phyloP scores from a whole-genome alignment of 2,797 vertebrate species.

The Takifugu ocellatus region DNA sequence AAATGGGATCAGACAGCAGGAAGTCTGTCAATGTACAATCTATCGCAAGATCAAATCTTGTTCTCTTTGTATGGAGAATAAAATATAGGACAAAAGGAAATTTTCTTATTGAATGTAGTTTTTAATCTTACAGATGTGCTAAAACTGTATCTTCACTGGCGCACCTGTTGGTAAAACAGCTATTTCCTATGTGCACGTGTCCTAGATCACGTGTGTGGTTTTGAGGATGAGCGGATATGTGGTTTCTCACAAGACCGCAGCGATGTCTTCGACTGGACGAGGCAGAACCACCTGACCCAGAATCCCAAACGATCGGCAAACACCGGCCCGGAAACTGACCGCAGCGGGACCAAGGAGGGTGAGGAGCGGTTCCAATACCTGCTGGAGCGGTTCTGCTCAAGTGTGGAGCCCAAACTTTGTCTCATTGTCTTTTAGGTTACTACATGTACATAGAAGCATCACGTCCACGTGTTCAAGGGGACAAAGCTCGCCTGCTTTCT shows the following conservation, averaged over 20 bases:
- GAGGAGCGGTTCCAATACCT: conserved; percentile 20
- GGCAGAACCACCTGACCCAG: conserved; percentile 90
- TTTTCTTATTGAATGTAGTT: too few relatives aligned
- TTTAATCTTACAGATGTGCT: too few relatives aligned
- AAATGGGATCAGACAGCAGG: too few relatives aligned
- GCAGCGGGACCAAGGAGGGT: conserved; percentile 91
- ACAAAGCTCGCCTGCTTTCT: conserved; percentile 90
- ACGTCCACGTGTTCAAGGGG: conserved; percentile 83
- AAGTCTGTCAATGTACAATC: too few relatives aligned
- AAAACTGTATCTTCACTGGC: too few relatives aligned
- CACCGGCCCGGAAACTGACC: conserved; percentile 89
- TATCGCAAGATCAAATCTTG: too few relatives aligned
- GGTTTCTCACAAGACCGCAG: conserved; percentile 91
- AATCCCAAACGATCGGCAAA: conserved; percentile 92
- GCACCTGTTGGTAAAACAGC: neutral
- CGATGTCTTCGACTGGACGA: conserved; percentile 93
- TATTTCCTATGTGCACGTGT: neutral
- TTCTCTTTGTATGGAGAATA: too few relatives aligned
- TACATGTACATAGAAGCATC: conserved; percentile 99
- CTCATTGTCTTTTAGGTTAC: conserved; percentile 78
- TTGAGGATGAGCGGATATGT: conserved; percentile 91
- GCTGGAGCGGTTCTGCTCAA: neutral
- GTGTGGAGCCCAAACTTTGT: neutral
- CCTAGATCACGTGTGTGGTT: conserved; percentile 84
- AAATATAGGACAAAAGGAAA: neutral